Conservation (phyloP, 2,113 vertebrate species). For the Oryzias melastigma region DNA sequence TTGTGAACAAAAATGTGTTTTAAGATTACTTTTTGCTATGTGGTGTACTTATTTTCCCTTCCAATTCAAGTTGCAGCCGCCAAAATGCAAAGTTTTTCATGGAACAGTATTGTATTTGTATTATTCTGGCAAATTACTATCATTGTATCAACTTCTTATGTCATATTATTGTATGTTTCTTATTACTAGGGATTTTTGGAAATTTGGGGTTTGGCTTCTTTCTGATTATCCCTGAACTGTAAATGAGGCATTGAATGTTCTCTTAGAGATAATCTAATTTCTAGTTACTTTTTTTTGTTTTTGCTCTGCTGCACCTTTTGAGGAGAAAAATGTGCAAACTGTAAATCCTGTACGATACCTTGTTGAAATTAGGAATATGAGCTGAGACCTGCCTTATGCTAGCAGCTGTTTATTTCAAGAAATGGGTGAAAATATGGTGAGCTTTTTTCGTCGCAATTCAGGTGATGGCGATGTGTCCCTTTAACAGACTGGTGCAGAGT, state of each 20-base stretch:
- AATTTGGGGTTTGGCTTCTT: constrained; percentile 49
- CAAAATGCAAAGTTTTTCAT: constrained; percentile 60
- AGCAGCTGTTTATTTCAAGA: constrained; percentile 73
- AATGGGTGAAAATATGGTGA: constrained; percentile 71
- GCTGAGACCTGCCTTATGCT: constrained; percentile 82
- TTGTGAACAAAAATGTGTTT: constrained; percentile 60
- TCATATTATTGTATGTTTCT: constrained; percentile 57
- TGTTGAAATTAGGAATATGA: constrained; percentile 74
- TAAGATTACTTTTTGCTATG: constrained; percentile 46
- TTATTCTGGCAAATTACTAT: constrained; percentile 52
- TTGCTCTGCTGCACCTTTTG: constrained; percentile 43
- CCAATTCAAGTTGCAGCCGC: constrained; percentile 51
- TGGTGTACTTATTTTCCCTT: constrained; percentile 30
- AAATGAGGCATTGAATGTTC: constrained; percentile 67
- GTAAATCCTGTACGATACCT: constrained; percentile 88
- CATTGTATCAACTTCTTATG: constrained; percentile 53
- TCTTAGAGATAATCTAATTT: constrained; percentile 51
- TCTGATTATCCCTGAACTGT: constrained; percentile 52
- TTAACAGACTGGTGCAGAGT: constrained; percentile 74
- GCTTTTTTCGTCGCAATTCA: constrained; percentile 73
- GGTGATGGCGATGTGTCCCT: constrained; percentile 74
- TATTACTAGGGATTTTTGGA: constrained; percentile 42
- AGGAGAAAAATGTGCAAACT: constrained; percentile 54
- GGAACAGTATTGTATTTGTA: constrained; percentile 68
- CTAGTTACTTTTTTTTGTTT: constrained; percentile 37